Base-by-base conservation (phyloP, 1,140 invertebrate genomes). In the Zaprionus inermis region DNA sequence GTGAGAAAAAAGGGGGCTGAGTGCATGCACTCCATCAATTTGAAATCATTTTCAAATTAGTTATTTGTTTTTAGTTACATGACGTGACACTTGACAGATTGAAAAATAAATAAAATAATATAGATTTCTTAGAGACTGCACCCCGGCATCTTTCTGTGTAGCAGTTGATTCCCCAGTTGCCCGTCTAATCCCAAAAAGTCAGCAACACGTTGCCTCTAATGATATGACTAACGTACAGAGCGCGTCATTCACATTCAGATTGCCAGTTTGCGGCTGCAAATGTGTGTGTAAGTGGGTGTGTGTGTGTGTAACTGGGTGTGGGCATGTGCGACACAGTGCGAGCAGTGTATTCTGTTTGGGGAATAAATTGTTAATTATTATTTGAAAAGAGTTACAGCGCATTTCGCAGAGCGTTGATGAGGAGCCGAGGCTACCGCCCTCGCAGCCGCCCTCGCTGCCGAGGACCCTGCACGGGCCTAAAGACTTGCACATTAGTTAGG, bases 341-440 rank as follows among this genome's bases (percentile, higher is more conserved):
- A 51, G 46, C 38, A 72, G 69, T 69, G 65, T 61, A 69, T 69
- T 70, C 71, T 89, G 80, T 89, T 89, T 89, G 84, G 84, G 84
- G 84, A 89, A 89, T 89, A 89, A 89, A 89, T 89, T 89, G 84
- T 89, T 89, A 89, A 89, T 89, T 89, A 89, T 89, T 89, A 89
- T 89, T 89, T 89, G 84, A 89, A 89, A 89, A 89, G 84, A 89
- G 84, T 89, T 89, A 89, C 84, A 90, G 78, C 84, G 69, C 63
- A 71, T 70, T 77, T 79, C 70, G 36, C 71, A 58, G 59, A 55
- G 60, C 44, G 46, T 54, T 80, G 78, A 56, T 59, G 70, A 65
- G 12, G 16, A n/a, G 1, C 9, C 2, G 34, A 28, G 24, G 24
- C 24, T 28, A n/a, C 18, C 41, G n/a, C 12, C 0, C 24, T 49